These are phyloP conservation scores for Stenodera caucasica DNA, from an alignment of 2,888 invertebrate genomes.

Conservation along the genomic window DNA sequence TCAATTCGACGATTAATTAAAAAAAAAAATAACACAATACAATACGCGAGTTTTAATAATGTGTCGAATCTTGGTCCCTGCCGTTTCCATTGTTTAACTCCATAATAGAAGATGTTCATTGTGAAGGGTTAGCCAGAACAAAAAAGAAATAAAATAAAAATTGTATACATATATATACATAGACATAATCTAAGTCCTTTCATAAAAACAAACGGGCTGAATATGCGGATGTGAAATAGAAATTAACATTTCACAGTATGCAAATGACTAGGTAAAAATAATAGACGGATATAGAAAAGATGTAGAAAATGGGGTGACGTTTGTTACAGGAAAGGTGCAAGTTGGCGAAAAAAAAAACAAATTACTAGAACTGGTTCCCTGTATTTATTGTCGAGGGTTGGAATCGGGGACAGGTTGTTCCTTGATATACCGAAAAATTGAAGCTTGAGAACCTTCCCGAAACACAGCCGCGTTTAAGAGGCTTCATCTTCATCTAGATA, in stretches of 20 bases:
- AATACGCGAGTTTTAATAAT: slow-evolving; percentile 26
- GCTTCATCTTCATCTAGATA: background rate
- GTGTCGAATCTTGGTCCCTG: slow-evolving; percentile 30
- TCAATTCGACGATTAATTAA: no score
- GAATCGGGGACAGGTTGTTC: slow-evolving; percentile 1
- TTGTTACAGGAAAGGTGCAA: slow-evolving; percentile 32
- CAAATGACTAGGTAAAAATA: slow-evolving; percentile 47
- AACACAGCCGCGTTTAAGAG: background rate
- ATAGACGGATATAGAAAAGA: slow-evolving; percentile 33
- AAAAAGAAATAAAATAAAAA: slow-evolving; percentile 43
- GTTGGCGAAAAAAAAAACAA: slow-evolving; percentile 20
- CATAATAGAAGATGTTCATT: slow-evolving; percentile 43
- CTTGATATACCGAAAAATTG: background rate
- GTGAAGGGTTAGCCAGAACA: slow-evolving; percentile 34
- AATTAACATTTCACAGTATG: slow-evolving; percentile 48
- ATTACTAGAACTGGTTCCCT: slow-evolving; percentile 33
- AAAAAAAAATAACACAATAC: no score
- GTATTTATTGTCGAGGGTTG: slow-evolving; percentile 11
- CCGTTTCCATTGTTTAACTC: slow-evolving; percentile 36
- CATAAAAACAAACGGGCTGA: slow-evolving; percentile 40
- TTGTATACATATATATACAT: slow-evolving; percentile 19
- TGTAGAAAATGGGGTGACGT: slow-evolving; percentile 16
- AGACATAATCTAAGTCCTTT: slow-evolving; percentile 28
- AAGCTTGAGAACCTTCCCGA: background rate
- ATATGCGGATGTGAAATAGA: slow-evolving; percentile 43